phyloP scores from a whole-genome alignment of 2,113 vertebrate species.

The Aepyceros melampus region DNA sequence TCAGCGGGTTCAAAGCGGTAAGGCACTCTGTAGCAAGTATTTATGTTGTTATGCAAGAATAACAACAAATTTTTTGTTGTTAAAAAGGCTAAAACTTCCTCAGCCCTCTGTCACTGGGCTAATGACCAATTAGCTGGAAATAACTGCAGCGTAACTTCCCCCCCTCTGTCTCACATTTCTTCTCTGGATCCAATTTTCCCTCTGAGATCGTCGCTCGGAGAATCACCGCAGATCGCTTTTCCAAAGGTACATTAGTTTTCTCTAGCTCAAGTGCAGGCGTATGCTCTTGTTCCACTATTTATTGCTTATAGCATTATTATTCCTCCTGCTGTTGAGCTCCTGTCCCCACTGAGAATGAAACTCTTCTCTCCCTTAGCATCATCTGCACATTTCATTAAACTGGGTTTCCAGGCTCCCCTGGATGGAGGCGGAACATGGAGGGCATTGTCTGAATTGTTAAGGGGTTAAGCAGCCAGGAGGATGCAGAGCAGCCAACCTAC shows the following conservation, averaged over 20 bases:
- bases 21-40: background rate
- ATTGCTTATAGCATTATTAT: background rate
- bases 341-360: background rate
- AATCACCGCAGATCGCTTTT: background rate
- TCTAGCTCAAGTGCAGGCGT: background rate
- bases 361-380: background rate
- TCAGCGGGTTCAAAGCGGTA: background rate
- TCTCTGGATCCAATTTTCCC: background rate
- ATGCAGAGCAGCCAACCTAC: background rate
- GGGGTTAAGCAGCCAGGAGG: slow-evolving; percentile 8
- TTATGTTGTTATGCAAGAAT: background rate
- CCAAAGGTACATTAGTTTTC: background rate
- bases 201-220: background rate
- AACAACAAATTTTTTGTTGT: background rate
- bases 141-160: rapidly evolving
- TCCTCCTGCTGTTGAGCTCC: background rate
- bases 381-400: slow-evolving; percentile 36
- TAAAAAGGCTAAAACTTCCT: background rate
- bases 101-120: background rate
- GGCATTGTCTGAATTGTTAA: background rate
- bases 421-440: background rate
- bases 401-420: background rate
- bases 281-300: background rate
- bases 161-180: background rate
- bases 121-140: background rate